Conservation (phyloP, 2,888 invertebrate species). For the Tillus elongatus region DNA sequence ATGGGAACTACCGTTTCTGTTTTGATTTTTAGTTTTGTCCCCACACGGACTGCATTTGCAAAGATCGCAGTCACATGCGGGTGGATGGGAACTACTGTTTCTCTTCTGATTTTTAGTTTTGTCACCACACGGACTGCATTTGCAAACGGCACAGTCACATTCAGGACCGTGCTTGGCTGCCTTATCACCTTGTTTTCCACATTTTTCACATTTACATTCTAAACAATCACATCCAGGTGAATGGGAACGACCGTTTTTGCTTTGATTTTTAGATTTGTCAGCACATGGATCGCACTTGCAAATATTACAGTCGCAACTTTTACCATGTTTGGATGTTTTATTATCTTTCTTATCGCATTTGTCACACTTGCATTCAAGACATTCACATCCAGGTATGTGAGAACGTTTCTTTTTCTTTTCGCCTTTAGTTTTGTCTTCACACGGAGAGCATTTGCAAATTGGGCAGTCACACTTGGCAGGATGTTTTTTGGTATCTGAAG, state of each 20-base stretch:
- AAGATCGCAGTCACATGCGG: not conserved
- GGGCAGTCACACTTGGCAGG: conserved; percentile 3
- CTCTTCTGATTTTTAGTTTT: too few relatives aligned
- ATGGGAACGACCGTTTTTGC: not conserved
- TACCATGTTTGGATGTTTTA: too few relatives aligned
- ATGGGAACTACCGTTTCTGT: too few relatives aligned
- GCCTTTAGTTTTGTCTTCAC: too few relatives aligned
- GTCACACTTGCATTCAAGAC: too few relatives aligned
- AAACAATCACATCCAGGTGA: conserved; percentile 14
- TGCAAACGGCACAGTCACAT: conserved; percentile 10
- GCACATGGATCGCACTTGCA: conserved; percentile 20
- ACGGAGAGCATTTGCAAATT: conserved; percentile 5
- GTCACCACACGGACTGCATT: conserved; percentile 10
- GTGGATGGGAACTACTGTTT: not conserved
- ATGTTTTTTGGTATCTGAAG: too few relatives aligned
- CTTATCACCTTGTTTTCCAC: not conserved
- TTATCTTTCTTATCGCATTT: too few relatives aligned
- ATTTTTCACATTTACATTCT: conserved; percentile 8
- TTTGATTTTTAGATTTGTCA: not conserved
- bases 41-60: too few relatives aligned
- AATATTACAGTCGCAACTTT: conserved; percentile 17
- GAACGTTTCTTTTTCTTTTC: too few relatives aligned
- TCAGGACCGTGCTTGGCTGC: not conserved
- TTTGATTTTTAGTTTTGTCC: too few relatives aligned
- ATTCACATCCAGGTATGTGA: too few relatives aligned